phyloP scores from a whole-genome alignment of 2,888 invertebrate species.

The Ceratothoa steindachneri region DNA sequence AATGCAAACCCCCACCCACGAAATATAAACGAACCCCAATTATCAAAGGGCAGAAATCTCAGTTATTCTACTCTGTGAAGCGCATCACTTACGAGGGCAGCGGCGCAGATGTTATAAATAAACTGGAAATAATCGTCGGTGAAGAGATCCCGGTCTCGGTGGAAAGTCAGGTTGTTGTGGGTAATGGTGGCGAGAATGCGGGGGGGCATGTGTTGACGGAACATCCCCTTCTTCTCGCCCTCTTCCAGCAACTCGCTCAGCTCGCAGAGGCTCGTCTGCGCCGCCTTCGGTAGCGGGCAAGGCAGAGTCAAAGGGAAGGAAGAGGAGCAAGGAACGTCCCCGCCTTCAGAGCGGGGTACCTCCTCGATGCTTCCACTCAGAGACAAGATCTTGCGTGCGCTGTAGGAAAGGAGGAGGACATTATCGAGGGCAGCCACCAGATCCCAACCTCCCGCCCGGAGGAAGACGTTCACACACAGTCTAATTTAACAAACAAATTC shows the following conservation, averaged over 20 bases:
- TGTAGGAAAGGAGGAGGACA: not conserved
- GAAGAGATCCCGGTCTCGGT: slow-evolving; percentile 56
- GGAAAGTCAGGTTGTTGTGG: slow-evolving; percentile 56
- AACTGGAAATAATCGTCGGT: slow-evolving; percentile 55
- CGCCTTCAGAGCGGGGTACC: too few relatives aligned
- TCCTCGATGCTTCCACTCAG: not conserved
- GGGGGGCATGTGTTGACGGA: slow-evolving; percentile 46
- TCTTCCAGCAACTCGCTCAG: slow-evolving; percentile 56
- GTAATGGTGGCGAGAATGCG: slow-evolving; percentile 50
- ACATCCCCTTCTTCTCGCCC: slow-evolving; percentile 45
- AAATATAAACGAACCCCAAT: too few relatives aligned
- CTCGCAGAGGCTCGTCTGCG: slow-evolving; percentile 55
- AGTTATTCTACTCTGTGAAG: too few relatives aligned
- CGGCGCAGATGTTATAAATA: slow-evolving; percentile 51
- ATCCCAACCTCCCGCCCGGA: too few relatives aligned
- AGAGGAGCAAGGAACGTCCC: too few relatives aligned
- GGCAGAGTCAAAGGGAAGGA: too few relatives aligned
- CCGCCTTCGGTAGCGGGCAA: slow-evolving; percentile 25
- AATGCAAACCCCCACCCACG: not conserved
- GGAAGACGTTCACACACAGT: too few relatives aligned
- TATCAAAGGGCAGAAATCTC: too few relatives aligned
- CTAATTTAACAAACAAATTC: too few relatives aligned
- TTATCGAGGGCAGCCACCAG: too few relatives aligned
- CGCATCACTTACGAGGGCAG: slow-evolving; percentile 49
- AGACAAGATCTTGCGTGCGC: slow-evolving; percentile 35